Evolutionary conservation across 1,140 invertebrate genomes (phyloP).

Genomic region (Macrosteles quadrilineatus): DNA sequence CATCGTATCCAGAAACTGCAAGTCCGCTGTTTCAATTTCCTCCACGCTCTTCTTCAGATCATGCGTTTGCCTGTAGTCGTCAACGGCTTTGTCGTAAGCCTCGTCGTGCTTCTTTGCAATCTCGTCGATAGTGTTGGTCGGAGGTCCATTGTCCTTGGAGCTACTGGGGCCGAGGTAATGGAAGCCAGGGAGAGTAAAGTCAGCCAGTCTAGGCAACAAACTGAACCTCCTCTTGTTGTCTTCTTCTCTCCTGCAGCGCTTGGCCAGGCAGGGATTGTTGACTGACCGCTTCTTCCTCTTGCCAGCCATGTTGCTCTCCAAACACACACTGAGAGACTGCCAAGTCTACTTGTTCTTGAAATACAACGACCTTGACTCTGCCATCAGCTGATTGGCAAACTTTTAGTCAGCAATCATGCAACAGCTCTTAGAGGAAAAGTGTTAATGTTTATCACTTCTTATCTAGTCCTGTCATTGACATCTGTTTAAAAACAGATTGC

Average conservation of each 20-base stretch:
- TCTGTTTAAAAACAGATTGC: no score
- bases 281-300: background rate
- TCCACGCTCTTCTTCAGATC: constrained; percentile 2
- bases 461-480: no score
- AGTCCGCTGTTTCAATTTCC: constrained; percentile 1
- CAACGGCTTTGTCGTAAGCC: background rate
- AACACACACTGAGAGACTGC: background rate
- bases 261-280: background rate
- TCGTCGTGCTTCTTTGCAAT: constrained; percentile 7
- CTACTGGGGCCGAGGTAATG: background rate
- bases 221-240: background rate
- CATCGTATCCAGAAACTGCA: background rate
- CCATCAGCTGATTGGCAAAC: no score
- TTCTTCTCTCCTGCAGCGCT: background rate
- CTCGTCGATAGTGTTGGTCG: constrained; percentile 8
- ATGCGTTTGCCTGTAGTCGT: background rate
- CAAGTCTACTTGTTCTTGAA: background rate
- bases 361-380: background rate
- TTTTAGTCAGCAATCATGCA: no score
- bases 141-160: background rate
- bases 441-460: no score
- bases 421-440: no score
- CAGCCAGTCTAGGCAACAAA: background rate
- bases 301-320: background rate
- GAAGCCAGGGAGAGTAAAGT: constrained; percentile 13